Evolutionary conservation across 2,888 invertebrate species (phyloP).

Genomic region (Sesia apiformis): DNA sequence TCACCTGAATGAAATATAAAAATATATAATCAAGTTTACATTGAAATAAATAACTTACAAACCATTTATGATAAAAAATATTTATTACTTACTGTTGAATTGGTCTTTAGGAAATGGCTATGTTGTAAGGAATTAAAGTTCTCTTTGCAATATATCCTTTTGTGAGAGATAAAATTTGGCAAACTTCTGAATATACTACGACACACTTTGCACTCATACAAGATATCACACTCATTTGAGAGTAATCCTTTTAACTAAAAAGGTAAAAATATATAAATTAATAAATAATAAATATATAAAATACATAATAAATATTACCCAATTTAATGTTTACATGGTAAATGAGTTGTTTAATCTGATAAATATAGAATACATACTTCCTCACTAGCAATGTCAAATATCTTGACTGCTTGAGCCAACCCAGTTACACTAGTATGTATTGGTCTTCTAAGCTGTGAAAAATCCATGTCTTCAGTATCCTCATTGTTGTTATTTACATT

Average conservation of each 20-base stretch:
- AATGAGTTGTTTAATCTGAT: background rate
- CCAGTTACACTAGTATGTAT: constrained; percentile 80
- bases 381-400: constrained; percentile 83
- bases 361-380: constrained; percentile 71
- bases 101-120: constrained; percentile 55
- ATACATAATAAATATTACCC: background rate
- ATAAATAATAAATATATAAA: background rate
- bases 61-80: no score
- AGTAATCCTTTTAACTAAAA: constrained; percentile 83
- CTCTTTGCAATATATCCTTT: constrained; percentile 85
- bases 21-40: background rate
- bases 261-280: constrained; percentile 10
- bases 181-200: constrained; percentile 89
- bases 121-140: constrained; percentile 63
- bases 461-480: constrained; percentile 63
- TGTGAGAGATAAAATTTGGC: constrained; percentile 92
- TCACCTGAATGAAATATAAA: constrained; percentile 32
- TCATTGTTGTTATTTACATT: constrained; percentile 37
- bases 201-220: constrained; percentile 93
- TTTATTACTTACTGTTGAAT: constrained; percentile 52
- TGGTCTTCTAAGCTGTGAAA: constrained; percentile 77
- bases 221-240: constrained; percentile 88
- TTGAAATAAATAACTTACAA: no score
- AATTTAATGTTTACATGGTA: background rate
- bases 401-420: constrained; percentile 80